Conservation (phyloP, 1,140 invertebrate genomes). For the Parapsyche elsis region DNA sequence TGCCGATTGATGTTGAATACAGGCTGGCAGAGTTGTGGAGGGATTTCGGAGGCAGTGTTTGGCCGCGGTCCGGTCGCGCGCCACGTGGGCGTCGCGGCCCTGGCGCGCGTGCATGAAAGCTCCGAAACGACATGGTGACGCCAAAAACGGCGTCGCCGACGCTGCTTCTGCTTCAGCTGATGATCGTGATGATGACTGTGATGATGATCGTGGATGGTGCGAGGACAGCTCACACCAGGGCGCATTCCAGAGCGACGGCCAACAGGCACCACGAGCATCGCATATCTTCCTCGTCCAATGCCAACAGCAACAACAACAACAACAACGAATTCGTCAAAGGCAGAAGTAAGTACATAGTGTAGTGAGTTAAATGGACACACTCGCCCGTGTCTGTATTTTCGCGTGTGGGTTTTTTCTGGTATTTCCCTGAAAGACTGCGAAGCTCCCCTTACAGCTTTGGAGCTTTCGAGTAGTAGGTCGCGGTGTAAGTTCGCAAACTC, state of each 20-base stretch:
- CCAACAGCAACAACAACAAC: conserved; percentile 59
- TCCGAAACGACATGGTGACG: conserved; percentile 57
- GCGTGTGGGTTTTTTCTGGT: too few relatives aligned
- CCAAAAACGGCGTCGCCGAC: conserved; percentile 60
- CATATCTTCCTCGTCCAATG: too few relatives aligned
- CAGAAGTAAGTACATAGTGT: conserved; percentile 62
- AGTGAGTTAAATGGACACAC: too few relatives aligned
- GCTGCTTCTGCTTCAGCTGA: conserved; percentile 62
- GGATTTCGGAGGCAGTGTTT: background rate
- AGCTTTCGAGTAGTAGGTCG: too few relatives aligned
- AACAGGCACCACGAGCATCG: conserved; percentile 57
- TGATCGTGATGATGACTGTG: conserved; percentile 59
- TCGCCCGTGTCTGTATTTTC: too few relatives aligned
- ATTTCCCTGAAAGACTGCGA: too few relatives aligned
- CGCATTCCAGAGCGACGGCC: conserved; percentile 56
- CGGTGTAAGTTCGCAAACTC: too few relatives aligned
- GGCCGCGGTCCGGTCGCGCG: conserved; percentile 27
- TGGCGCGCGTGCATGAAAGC: conserved; percentile 57
- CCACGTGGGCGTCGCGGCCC: conserved; percentile 39
- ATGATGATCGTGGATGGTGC: conserved; percentile 57
- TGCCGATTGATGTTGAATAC: too few relatives aligned
- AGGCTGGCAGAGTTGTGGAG: background rate
- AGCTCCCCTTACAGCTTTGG: too few relatives aligned
- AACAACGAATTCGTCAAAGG: conserved; percentile 66
- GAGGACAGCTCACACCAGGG: conserved; percentile 57